phyloP scores from a whole-genome alignment of 2,888 invertebrate species.

The Ennomos fuscantarius region DNA sequence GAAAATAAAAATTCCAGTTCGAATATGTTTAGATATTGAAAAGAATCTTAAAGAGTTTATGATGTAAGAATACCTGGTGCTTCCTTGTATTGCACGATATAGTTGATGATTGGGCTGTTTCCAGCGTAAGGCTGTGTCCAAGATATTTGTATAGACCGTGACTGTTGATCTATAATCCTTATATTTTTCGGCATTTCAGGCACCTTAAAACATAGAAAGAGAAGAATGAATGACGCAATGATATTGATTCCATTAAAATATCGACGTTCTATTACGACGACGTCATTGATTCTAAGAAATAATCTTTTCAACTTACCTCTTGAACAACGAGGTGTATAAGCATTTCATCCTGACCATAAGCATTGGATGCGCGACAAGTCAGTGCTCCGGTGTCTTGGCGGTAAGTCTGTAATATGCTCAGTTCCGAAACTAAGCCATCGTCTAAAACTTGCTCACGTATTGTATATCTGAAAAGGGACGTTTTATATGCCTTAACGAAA shows the following conservation, averaged over 20 bases:
- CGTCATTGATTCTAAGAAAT: too few relatives aligned
- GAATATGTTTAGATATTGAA: background rate
- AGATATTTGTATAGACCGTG: slow-evolving; percentile 92
- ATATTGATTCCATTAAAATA: background rate
- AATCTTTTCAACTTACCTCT: slow-evolving; percentile 81
- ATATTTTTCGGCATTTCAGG: slow-evolving; percentile 96
- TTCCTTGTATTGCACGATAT: slow-evolving; percentile 95
- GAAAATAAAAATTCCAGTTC: slow-evolving; percentile 42
- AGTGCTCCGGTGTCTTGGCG: slow-evolving; percentile 95
- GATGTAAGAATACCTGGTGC: slow-evolving; percentile 86
- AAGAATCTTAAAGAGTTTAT: background rate
- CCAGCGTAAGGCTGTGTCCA: slow-evolving; percentile 96
- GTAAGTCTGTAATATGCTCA: slow-evolving; percentile 93
- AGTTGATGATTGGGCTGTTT: slow-evolving; percentile 94
- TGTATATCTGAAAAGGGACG: slow-evolving; percentile 82
- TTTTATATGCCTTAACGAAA: background rate
- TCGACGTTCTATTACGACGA: too few relatives aligned
- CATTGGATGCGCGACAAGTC: slow-evolving; percentile 94
- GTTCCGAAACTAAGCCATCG: slow-evolving; percentile 93
- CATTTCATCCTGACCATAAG: slow-evolving; percentile 96
- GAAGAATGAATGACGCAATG: slow-evolving; percentile 7
- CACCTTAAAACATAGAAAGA: slow-evolving; percentile 83
- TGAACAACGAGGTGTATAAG: slow-evolving; percentile 95
- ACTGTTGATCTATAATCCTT: slow-evolving; percentile 93
- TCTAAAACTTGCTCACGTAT: slow-evolving; percentile 91